These are phyloP conservation scores for Hoplodrina blanda DNA, from an alignment of 2,888 invertebrate species.

Conservation along the genomic window DNA sequence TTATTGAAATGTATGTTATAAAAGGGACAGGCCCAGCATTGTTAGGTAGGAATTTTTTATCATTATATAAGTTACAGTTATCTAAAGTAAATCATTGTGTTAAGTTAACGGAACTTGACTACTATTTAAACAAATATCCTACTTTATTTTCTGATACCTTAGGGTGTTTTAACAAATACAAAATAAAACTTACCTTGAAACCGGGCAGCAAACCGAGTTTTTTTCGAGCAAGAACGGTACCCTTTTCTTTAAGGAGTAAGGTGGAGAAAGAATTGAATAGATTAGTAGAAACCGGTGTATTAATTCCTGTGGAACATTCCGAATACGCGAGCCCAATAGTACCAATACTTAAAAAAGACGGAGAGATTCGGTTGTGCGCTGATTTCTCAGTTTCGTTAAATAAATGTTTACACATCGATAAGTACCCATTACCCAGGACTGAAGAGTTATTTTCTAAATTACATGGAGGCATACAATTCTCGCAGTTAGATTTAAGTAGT, in stretches of 20 bases:
- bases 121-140: not conserved
- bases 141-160: not conserved
- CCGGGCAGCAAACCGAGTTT: not conserved
- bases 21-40: not conserved
- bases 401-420: constrained; percentile 9
- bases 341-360: constrained; percentile 2
- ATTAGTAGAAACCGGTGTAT: not conserved
- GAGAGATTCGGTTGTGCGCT: constrained; percentile 1
- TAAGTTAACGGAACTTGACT: not conserved
- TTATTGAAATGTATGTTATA: not conserved
- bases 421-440: not conserved
- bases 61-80: not conserved
- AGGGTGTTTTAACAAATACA: constrained; percentile 4
- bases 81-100: constrained; percentile 9
- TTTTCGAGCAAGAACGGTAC: not conserved
- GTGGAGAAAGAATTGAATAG: not conserved
- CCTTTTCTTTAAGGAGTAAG: not conserved
- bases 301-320: constrained; percentile 5
- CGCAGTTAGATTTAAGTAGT: constrained; percentile 11
- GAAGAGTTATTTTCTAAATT: not conserved
- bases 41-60: constrained; percentile 14
- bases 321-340: not conserved
- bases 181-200: constrained; percentile 4
- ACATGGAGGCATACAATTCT: not conserved
- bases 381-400: constrained; percentile 3